Conservation (phyloP, 2,113 vertebrate species). For the Tachycineta bicolor region DNA sequence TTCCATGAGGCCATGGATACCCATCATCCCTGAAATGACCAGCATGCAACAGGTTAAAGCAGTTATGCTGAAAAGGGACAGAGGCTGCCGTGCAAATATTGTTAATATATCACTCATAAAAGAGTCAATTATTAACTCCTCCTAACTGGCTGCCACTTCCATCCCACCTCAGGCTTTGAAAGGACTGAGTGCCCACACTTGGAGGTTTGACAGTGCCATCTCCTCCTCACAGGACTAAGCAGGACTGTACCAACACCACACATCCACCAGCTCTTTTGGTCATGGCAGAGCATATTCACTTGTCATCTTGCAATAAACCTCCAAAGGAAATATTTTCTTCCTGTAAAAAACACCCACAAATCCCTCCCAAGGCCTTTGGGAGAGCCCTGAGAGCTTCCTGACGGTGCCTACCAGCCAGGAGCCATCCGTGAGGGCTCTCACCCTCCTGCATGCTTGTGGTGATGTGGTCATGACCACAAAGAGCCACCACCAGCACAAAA, state of each 20-base stretch:
- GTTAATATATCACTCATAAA: neutral
- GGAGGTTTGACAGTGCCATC: conserved; percentile 19
- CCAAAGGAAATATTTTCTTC: neutral
- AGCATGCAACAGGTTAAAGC: neutral
- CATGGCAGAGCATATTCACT: neutral
- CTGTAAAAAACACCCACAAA: neutral
- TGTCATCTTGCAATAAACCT: neutral
- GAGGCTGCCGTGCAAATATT: neutral
- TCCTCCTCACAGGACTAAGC: neutral
- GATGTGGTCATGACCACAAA: rapidly evolving
- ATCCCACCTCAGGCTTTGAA: neutral
- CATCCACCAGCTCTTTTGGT: neutral
- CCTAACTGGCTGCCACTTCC: conserved; percentile 28
- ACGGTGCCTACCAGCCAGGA: neutral
- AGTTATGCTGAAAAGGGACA: neutral
- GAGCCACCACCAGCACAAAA: neutral
- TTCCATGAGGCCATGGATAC: rapidly evolving
- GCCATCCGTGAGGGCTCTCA: rapidly evolving
- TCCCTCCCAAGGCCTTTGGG: neutral
- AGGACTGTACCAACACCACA: neutral
- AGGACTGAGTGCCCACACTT: rapidly evolving
- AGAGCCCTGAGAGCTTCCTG: neutral
- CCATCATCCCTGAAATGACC: neutral
- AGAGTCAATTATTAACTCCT: conserved; percentile 39
- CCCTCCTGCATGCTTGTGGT: rapidly evolving